Percentiles rank a stretch among this genome's conserved stretches.
Evolutionary conservation across 2,888 invertebrate species (phyloP).

Genomic region (Tholera decimalis): DNA sequence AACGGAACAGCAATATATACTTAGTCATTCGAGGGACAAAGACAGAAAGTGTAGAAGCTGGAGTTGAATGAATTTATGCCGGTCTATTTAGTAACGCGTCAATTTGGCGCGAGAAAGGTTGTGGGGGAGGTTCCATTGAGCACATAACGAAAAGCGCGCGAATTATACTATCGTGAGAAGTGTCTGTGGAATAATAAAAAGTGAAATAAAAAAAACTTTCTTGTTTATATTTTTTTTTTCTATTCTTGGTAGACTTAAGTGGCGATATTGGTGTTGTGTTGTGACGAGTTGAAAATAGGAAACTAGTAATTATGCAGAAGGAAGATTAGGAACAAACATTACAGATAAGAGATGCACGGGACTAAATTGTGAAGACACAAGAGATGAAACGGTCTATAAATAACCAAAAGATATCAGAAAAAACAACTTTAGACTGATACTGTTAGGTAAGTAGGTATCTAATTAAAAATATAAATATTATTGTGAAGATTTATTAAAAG

Average conservation of each 20-base stretch:
- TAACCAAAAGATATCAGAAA: slow-evolving; percentile 73
- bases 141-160: slow-evolving; percentile 79
- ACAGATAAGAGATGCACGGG: slow-evolving; percentile 83
- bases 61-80: slow-evolving; percentile 91
- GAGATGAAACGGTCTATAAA: slow-evolving; percentile 78
- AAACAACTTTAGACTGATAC: slow-evolving; percentile 55
- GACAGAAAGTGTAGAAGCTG: slow-evolving; percentile 78
- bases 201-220: slow-evolving; percentile 35
- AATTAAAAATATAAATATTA: background rate
- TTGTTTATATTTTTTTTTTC: slow-evolving; percentile 4
- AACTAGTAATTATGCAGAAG: slow-evolving; percentile 37
- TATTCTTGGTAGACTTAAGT: background rate
- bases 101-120: slow-evolving; percentile 89
- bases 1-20: slow-evolving; percentile 70
- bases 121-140: slow-evolving; percentile 71
- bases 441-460: slow-evolving; percentile 40
- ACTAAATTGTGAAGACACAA: slow-evolving; percentile 79
- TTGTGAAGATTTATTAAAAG: slow-evolving; percentile 20
- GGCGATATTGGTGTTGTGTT: slow-evolving; percentile 40
- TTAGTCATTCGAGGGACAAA: slow-evolving; percentile 65
- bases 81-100: slow-evolving; percentile 90
- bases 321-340: slow-evolving; percentile 69
- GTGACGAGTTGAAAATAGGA: slow-evolving; percentile 39
- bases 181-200: slow-evolving; percentile 55
- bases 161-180: slow-evolving; percentile 69